Percentiles rank a stretch among this genome's conserved stretches.
These are phyloP conservation scores for Tricholaema leucomelas DNA, from an alignment of 2,113 vertebrate species.

Conservation along the genomic window DNA sequence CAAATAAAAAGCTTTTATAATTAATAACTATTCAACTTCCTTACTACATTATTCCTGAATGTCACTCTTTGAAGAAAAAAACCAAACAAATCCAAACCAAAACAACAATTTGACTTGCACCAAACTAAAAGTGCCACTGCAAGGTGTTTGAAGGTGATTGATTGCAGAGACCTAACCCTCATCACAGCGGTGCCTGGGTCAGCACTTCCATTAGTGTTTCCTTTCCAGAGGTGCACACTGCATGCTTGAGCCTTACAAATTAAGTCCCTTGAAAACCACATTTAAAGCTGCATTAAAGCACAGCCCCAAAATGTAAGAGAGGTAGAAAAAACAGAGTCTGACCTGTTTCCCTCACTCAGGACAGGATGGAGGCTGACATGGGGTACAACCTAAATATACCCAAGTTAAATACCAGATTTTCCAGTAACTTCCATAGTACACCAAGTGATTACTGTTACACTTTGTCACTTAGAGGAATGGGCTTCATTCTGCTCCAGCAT, in stretches of 20 bases:
- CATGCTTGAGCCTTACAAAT: neutral
- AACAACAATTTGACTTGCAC: neutral
- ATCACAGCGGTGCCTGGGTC: neutral
- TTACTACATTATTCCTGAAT: neutral
- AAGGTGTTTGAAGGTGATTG: neutral
- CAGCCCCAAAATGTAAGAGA: neutral
- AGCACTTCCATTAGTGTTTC: neutral
- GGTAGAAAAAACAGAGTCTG: neutral
- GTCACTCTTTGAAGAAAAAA: neutral
- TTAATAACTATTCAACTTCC: neutral
- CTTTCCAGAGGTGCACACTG: accelerated
- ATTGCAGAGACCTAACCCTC: neutral
- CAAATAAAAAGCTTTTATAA: neutral
- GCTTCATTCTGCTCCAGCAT: neutral
- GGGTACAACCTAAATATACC: neutral
- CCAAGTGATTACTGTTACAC: too few species aligned
- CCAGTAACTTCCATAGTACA: neutral
- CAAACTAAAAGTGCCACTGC: neutral
- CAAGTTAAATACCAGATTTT: neutral
- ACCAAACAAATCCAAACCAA: too few species aligned
- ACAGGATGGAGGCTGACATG: neutral
- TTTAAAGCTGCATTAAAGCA: neutral
- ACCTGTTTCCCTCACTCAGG: neutral
- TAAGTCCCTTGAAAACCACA: neutral
- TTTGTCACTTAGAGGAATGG: accelerated